Base-by-base conservation (phyloP, 1,140 invertebrate species). In the Caenorhabditis briggsae region DNA sequence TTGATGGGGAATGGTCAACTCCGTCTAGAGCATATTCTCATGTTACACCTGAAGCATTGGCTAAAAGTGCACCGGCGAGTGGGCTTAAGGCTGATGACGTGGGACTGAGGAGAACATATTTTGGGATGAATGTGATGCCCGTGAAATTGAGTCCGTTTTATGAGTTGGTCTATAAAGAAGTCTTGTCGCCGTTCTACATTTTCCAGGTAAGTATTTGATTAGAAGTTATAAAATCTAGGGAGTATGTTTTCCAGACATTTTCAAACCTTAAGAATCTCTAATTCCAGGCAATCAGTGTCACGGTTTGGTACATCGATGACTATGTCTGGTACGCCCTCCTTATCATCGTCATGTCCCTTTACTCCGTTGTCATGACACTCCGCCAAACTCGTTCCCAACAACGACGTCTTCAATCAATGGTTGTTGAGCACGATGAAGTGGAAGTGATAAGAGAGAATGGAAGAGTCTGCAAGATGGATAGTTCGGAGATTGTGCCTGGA, bases 141-240 rank as follows among this genome's bases (percentile, higher is more conserved):
- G 91, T 91, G 20, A 92, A 91, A 46, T 82, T 91, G 12, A 92
- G 90, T 55, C 90, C 91, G 43, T 86, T 91, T 53, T 78, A 82
- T n/a, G 90, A 91, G 43, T 61, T 91, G 33, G 46, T 91, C 46
- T 92, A 91, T 82, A 90, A 91, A 53, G 91, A 94, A 92, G 93
- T 96, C 59, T 94, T 97, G 83, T 96, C 96, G 93, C 96, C 96
- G 83, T 97, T 97, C 93, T 97, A 97, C 93, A 94, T 97, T 90
- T 96, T 96, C 93, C 96, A 96, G 95, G 93, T 93, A 33, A 33
- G 33, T 1, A 33, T 33, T 33, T 33, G 33, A 3, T 33, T 33
- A 33, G 33, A 3, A 33, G 33, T 33, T 33, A 1, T 33, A 33
- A 33, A 33, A 33, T 33, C 33, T 33, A 33, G 33, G 33, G 33